These are phyloP conservation scores for Myoxocephalus aenaeus DNA, from an alignment of 2,797 vertebrate genomes.

Conservation along the genomic window DNA sequence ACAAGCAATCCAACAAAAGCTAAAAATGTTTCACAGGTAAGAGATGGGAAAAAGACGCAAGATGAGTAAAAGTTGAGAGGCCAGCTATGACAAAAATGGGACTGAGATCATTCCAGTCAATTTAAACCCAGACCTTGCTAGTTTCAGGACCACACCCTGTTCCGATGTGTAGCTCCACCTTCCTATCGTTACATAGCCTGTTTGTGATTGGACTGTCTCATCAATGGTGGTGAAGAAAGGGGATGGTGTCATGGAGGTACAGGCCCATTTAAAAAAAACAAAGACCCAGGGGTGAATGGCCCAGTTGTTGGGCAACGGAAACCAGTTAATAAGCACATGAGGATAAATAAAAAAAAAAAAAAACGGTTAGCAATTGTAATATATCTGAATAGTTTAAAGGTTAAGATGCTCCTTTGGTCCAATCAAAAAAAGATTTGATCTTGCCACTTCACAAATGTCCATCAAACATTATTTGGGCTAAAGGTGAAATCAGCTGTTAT, in stretches of 20 bases:
- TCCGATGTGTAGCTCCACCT: slow-evolving; percentile 75
- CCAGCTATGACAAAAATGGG: slow-evolving; percentile 40
- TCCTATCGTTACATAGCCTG: slow-evolving; percentile 42
- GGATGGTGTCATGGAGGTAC: slow-evolving; percentile 46
- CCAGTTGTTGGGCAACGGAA: slow-evolving; percentile 43
- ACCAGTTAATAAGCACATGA: background rate
- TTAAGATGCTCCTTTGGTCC: background rate
- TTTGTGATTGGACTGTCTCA: slow-evolving; percentile 70
- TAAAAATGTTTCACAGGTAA: slow-evolving; percentile 16
- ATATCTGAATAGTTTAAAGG: background rate
- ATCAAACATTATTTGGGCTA: slow-evolving; percentile 44
- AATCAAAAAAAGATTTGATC: background rate
- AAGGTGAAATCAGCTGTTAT: slow-evolving; percentile 57
- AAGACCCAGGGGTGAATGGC: slow-evolving; percentile 26
- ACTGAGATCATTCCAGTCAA: slow-evolving; percentile 59
- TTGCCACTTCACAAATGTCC: background rate
- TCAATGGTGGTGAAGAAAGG: slow-evolving; percentile 50
- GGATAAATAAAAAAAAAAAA: background rate
- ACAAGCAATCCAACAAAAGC: slow-evolving; percentile 24
- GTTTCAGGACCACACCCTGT: slow-evolving; percentile 84
- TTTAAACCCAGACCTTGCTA: slow-evolving; percentile 79
- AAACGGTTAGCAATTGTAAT: background rate
- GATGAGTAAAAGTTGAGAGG: slow-evolving; percentile 35
- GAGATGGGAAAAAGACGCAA: slow-evolving; percentile 7
- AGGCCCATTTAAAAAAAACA: slow-evolving; percentile 47